phyloP scores from a whole-genome alignment of 2,113 vertebrate genomes.

The Cinclus mexicanus region DNA sequence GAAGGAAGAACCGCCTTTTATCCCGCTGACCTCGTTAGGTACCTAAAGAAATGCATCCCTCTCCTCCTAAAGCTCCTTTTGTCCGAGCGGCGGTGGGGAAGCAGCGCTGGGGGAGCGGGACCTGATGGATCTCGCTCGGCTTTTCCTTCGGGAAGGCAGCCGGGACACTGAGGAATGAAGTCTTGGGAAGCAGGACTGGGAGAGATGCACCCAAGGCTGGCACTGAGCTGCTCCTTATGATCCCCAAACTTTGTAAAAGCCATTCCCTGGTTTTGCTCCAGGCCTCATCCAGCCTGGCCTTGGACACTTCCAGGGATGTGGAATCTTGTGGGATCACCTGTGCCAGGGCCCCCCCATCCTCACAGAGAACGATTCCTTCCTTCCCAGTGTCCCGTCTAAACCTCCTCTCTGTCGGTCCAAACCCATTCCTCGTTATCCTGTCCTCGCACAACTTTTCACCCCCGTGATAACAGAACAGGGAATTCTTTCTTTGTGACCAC shows the following conservation, averaged over 20 bases:
- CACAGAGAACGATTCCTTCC: neutral
- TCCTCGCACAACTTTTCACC: neutral
- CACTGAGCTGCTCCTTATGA: neutral
- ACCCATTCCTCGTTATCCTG: neutral
- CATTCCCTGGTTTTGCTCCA: neutral
- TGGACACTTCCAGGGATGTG: neutral
- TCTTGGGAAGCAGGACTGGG: neutral
- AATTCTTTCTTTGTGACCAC: neutral
- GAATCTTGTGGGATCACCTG: neutral
- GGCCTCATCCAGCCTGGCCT: neutral
- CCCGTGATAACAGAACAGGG: neutral
- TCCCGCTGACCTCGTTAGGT: neutral
- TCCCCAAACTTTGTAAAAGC: neutral
- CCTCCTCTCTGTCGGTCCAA: too few species aligned
- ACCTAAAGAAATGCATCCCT: neutral
- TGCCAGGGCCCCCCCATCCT: neutral
- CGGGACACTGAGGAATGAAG: neutral
- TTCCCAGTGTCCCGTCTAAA: rapidly evolving
- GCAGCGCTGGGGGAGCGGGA: rapidly evolving
- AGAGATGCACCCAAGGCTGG: neutral
- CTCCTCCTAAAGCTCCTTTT: neutral
- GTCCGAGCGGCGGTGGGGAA: rapidly evolving
- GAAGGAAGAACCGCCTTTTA: neutral
- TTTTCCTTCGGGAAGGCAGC: neutral
- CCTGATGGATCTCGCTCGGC: rapidly evolving